These are phyloP conservation scores for Perca schrenkii DNA, from an alignment of 2,113 vertebrate genomes.

Conservation along the genomic window DNA sequence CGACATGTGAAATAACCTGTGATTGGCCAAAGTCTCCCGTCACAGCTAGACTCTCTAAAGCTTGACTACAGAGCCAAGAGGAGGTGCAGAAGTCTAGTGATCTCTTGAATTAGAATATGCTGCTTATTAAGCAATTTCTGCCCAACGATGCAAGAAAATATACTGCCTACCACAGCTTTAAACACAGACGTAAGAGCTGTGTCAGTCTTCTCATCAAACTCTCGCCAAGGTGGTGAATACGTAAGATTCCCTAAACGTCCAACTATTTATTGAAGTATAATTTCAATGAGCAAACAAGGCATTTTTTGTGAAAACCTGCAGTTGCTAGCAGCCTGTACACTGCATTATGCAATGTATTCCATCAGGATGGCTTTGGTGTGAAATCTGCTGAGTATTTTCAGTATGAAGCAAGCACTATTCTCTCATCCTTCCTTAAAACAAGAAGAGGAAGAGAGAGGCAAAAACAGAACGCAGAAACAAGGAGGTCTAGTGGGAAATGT, in stretches of 20 bases:
- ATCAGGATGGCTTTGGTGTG: background rate
- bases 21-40: too few species aligned
- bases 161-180: too few species aligned
- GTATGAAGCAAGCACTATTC: background rate
- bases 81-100: too few species aligned
- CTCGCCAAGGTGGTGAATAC: too few species aligned
- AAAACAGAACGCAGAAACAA: background rate
- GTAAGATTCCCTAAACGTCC: too few species aligned
- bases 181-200: background rate
- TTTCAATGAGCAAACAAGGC: background rate
- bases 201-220: background rate
- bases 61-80: too few species aligned
- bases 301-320: background rate
- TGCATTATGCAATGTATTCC: background rate
- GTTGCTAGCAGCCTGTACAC: background rate
- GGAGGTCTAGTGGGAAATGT: conserved; percentile 10
- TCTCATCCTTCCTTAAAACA: conserved; percentile 16
- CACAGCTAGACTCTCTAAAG: too few species aligned
- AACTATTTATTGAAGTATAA: too few species aligned
- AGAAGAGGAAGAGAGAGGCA: background rate
- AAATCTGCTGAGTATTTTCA: conserved; percentile 6
- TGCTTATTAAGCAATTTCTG: too few species aligned
- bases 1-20: too few species aligned
- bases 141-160: too few species aligned
- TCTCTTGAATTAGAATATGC: too few species aligned